Evolutionary conservation across 1,140 invertebrate species (phyloP), one percentile per base, ranked within the genome.

Genomic region (Whitmania pigra): DNA sequence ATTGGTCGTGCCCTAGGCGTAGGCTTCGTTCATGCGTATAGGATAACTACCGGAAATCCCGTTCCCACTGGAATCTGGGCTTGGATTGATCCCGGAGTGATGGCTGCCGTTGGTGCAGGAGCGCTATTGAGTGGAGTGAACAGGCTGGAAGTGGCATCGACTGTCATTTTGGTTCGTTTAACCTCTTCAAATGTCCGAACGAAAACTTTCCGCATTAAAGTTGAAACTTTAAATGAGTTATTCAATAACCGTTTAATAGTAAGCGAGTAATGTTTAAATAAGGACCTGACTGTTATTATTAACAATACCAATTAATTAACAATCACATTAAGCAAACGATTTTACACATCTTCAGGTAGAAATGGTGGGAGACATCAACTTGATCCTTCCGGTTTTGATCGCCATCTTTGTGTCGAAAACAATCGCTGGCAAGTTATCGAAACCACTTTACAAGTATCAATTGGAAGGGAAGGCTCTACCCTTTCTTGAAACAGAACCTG

Each of bases 41-140:
- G 43, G 71, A 22, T 15, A 17, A 53, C 57, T 6, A 49, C 60
- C 6, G 60, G 63, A 15, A 49, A 27, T 7, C n/a, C 27, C 6
- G 3, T 49, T 36, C 71, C 72, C 17, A 70, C 40, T 18, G 53
- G 70, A n/a, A 31, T 53, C 2, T 73, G 67, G 67, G 17, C n/a
- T 20, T 73, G 72, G 72, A 73, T 73, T 13, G 72, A 73, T 57
- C 72, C 72, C 3, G 72, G 72, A 20, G 53, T 73, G 11, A 69
- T 71, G 22, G 66, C 72, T 13, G 71, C 71, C 36, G 27, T 66
- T 22, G 71, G 71, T 20, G 40, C 71, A 2, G 71, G 53, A 17
- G 53, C 71, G 9, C 71, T 73, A 6, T 36, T 73, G 9, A 66
- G 72, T 22, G 72, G 72, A 18, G 72, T 73, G 15, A 73, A 71